These are phyloP conservation scores for Tinamus major DNA, from an alignment of 2,797 vertebrate genomes.

Conservation along the genomic window DNA sequence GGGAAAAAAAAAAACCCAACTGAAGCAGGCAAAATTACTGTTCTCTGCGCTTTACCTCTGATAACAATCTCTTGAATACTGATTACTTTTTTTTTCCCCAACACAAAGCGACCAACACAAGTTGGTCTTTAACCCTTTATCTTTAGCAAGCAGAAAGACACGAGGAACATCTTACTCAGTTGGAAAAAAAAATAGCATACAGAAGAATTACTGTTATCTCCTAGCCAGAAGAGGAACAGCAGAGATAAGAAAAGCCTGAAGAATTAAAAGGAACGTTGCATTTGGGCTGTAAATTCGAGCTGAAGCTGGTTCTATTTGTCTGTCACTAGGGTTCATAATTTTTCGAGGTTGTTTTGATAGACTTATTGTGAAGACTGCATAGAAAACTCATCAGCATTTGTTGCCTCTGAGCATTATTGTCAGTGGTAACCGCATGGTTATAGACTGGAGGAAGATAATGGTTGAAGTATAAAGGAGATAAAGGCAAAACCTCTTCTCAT, in stretches of 20 bases:
- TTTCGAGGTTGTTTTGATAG: constrained; percentile 95
- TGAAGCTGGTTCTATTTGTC: constrained; percentile 87
- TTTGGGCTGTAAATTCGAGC: constrained; percentile 95
- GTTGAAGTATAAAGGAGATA: constrained; percentile 94
- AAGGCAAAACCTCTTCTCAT: constrained; percentile 96
- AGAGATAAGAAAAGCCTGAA: constrained; percentile 96
- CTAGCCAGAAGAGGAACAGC: constrained; percentile 94
- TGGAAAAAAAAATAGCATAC: constrained; percentile 87
- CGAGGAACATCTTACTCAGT: constrained; percentile 89
- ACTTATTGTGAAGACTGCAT: constrained; percentile 93
- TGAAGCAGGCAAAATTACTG: constrained; percentile 89
- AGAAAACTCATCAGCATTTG: constrained; percentile 97
- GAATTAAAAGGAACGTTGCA: constrained; percentile 88
- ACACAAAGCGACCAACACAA: constrained; percentile 90
- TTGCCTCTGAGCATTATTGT: constrained; percentile 95
- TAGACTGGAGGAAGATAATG: constrained; percentile 98
- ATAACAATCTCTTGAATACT: constrained; percentile 98
- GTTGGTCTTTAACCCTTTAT: constrained; percentile 99
- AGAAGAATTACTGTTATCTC: constrained; percentile 99
- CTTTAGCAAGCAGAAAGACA: constrained; percentile 97
- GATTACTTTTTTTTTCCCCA: constrained; percentile 84
- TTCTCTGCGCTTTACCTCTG: constrained; percentile 88
- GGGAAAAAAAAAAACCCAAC: constrained; percentile 67
- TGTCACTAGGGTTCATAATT: constrained; percentile 89
- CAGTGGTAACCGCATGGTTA: constrained; percentile 95